Base-by-base conservation (phyloP, 2,888 invertebrate genomes). In the Diachrysia chrysitis region DNA sequence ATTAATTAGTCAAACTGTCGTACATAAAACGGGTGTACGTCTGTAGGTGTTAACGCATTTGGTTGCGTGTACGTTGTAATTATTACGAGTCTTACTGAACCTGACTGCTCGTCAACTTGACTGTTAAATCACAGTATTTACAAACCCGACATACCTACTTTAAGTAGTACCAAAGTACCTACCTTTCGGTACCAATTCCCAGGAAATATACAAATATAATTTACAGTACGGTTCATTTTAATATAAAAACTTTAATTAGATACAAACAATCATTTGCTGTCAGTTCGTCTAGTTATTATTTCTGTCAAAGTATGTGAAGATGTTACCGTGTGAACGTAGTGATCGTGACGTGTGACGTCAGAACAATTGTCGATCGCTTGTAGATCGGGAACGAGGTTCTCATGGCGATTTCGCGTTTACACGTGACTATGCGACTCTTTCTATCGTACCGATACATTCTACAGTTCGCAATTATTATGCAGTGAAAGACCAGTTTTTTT, bases 281-380 rank as follows among this genome's bases (percentile, higher is more conserved):
- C 82, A 84, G 85, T 83, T 86, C 78, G 81, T 79, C 77, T 76
- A 70, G 80, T 83, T 86, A 85, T 86, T 86, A 85, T 83, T 83
- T 81, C 84, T 84, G 80, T 86, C 85, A 82, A 82, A 82, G 79
- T 78, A 76, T 74, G 81, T 75, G 79, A 81, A 84, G 85, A 79
- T 66, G 81, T 83, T 85, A 88, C 88, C 93, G 93, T 93, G 93
- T 92, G 93, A 93, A 93, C 86, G 82, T 83, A 81, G 83, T 85
- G 85, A 90, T 90, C 92, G 91, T 91, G 92, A 90, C 85, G 87
- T 87, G 87, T 87, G 87, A 87, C 89, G 91, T 89, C 90, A 89
- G 82, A 84, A 86, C 90, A 88, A 89, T 91, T 92, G 92, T 89
- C 90, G 89, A 90, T 89, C 85, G 87, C 78, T 76, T 83, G 78